A percentile compares a stretch with the other conserved stretches of the same genome.
Conservation (phyloP, 2,797 vertebrate genomes). For the Siniperca undulata region DNA sequence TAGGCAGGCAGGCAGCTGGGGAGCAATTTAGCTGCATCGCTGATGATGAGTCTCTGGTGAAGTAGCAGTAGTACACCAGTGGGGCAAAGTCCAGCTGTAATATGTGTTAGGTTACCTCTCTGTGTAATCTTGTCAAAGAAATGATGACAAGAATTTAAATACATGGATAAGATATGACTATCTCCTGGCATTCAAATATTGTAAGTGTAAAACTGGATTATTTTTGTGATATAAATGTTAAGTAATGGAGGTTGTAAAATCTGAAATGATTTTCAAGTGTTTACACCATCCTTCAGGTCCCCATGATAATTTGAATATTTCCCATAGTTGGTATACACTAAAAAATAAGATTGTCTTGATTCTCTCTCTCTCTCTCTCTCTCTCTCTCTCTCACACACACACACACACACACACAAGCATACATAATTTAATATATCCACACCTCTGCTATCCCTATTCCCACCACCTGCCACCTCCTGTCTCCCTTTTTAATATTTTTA, state of each 20-base stretch:
- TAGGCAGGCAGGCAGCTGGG: slow-evolving; percentile 59
- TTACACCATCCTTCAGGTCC: background rate
- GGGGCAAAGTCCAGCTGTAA: slow-evolving; percentile 39
- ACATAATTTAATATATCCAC: slow-evolving; percentile 30
- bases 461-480: slow-evolving; percentile 3
- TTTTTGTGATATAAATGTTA: slow-evolving; percentile 7
- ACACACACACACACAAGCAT: background rate
- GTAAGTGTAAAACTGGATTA: slow-evolving; percentile 8
- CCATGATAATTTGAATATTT: background rate
- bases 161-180: background rate
- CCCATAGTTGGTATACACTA: background rate
- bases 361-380: background rate
- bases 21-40: slow-evolving; percentile 59
- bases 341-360: background rate
- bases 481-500: slow-evolving; percentile 19
- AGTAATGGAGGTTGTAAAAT: background rate
- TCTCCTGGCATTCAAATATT: slow-evolving; percentile 16
- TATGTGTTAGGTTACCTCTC: background rate
- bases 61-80: slow-evolving; percentile 32
- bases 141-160: slow-evolving; percentile 20
- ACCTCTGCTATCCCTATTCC: slow-evolving; percentile 15
- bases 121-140: slow-evolving; percentile 29
- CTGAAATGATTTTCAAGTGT: background rate
- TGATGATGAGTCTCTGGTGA: slow-evolving; percentile 54
- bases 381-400: background rate